phyloP scores from a whole-genome alignment of 2,113 vertebrate species.

The Nymphicus hollandicus region DNA sequence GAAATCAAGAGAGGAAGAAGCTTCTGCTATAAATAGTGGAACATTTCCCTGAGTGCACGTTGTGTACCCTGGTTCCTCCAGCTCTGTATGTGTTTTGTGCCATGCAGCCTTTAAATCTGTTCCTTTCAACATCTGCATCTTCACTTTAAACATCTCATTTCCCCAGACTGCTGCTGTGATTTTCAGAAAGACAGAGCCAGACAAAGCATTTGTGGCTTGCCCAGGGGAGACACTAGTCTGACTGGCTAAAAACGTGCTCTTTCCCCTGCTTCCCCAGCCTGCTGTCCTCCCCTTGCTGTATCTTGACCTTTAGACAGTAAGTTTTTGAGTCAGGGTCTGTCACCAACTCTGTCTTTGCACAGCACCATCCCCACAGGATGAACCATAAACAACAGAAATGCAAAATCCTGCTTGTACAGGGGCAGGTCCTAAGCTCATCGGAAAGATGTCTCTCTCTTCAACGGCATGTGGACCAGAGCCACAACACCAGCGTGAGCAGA shows the following conservation, averaged over 20 bases:
- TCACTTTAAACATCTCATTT: not conserved
- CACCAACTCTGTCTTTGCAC: not conserved
- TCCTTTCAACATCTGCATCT: not conserved
- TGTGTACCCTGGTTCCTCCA: not conserved
- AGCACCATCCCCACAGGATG: not conserved
- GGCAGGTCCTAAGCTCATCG: not conserved
- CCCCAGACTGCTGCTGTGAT: not conserved
- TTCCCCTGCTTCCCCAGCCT: not conserved
- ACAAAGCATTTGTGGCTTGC: not conserved
- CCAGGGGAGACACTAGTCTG: not conserved
- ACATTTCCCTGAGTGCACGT: rapidly evolving
- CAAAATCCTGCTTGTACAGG: not conserved
- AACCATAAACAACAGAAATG: not conserved
- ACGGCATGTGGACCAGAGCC: not conserved
- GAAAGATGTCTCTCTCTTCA: not conserved
- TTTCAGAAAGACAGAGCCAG: not conserved
- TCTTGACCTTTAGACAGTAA: not conserved
- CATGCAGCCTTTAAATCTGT: not conserved
- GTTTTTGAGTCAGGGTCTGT: not conserved
- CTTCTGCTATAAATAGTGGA: not conserved
- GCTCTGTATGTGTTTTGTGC: not conserved
- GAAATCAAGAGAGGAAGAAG: not conserved
- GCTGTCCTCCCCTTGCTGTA: not conserved
- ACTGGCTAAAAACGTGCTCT: not conserved
- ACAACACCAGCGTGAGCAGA: not conserved